A percentile compares a stretch with the other conserved stretches of the same genome.
Evolutionary conservation across 2,113 vertebrate species (phyloP).

Genomic region (Corvus hawaiiensis): DNA sequence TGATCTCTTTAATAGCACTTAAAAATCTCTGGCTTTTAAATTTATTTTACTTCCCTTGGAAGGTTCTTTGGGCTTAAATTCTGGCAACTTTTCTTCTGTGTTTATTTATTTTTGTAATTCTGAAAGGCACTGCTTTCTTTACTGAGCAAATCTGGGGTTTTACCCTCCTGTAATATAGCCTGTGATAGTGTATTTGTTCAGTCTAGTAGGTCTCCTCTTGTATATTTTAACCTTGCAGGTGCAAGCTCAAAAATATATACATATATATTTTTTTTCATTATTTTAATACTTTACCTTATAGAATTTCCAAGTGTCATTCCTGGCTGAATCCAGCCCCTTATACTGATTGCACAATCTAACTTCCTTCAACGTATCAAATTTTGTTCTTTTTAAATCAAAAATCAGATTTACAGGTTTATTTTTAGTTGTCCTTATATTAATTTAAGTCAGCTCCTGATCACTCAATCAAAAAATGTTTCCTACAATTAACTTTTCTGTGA

Average conservation of each 20-base stretch:
- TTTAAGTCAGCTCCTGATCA: not conserved
- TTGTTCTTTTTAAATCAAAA: not conserved
- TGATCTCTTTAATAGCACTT: not conserved
- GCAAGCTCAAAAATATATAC: not conserved
- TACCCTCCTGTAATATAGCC: not conserved
- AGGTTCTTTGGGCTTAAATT: not conserved
- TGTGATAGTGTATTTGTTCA: not conserved
- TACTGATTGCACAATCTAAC: not conserved
- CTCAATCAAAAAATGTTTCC: not conserved
- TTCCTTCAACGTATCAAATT: not conserved
- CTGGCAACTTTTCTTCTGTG: not conserved
- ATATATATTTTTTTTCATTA: not conserved
- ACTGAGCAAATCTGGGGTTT: not conserved
- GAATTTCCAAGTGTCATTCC: not conserved
- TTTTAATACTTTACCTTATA: not conserved
- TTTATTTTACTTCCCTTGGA: not conserved
- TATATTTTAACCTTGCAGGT: not conserved
- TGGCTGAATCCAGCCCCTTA: not conserved
- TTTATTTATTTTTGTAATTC: not conserved
- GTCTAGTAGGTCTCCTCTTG: not conserved
- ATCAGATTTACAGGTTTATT: not conserved
- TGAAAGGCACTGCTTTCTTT: not conserved
- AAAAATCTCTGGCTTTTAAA: not conserved
- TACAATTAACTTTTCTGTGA: not conserved
- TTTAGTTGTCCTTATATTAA: conserved; percentile 4